Evolutionary conservation across 2,888 invertebrate genomes (phyloP).

Genomic region (Zygogramma bicolorata): DNA sequence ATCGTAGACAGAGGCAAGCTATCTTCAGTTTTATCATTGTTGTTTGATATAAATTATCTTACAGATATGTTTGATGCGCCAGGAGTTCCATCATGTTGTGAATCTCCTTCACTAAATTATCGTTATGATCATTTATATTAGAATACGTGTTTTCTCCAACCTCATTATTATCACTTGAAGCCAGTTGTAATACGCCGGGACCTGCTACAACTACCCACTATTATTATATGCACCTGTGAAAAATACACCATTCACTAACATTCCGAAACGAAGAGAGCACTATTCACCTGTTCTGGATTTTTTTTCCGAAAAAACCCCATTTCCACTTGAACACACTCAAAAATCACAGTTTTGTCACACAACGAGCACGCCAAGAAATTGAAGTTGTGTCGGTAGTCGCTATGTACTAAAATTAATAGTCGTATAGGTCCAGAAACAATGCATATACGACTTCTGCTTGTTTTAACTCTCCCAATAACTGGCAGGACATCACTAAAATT

Average conservation of each 20-base stretch:
- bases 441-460: background rate
- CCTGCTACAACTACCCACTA: background rate
- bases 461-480: background rate
- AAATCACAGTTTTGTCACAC: background rate
- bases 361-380: background rate
- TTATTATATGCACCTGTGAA: background rate
- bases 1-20: background rate
- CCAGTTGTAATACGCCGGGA: no score
- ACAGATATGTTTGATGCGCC: background rate
- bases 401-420: background rate
- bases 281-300: background rate
- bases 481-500: background rate
- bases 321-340: background rate
- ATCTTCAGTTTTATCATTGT: background rate
- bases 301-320: background rate
- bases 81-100: background rate
- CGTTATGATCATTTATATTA: background rate
- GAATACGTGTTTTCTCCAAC: background rate
- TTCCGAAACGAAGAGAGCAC: background rate
- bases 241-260: background rate
- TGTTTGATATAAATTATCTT: background rate
- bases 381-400: background rate
- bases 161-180: background rate
- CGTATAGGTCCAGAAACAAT: background rate
- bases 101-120: background rate